Evolutionary conservation across 2,888 invertebrate species (phyloP).

Genomic region (Xestoiulus laeticollis): DNA sequence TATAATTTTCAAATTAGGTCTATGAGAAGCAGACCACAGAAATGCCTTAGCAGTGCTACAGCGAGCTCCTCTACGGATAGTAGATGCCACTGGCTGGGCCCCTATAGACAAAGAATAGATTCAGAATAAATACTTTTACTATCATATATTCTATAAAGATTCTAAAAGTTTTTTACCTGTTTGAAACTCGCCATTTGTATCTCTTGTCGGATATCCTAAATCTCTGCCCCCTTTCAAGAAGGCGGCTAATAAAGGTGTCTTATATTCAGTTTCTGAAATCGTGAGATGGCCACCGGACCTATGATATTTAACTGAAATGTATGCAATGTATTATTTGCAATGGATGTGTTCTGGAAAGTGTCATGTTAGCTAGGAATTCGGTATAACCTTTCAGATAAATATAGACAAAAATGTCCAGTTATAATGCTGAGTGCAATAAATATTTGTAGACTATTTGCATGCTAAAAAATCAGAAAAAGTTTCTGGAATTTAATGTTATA

Average conservation of each 20-base stretch:
- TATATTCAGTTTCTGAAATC: constrained; percentile 57
- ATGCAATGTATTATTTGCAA: neutral
- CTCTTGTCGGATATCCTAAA: constrained; percentile 58
- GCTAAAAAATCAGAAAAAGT: no score
- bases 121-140: neutral
- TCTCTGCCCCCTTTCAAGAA: constrained; percentile 57
- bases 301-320: constrained; percentile 57
- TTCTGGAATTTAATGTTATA: no score
- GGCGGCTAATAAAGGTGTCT: constrained; percentile 57
- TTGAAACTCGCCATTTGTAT: constrained; percentile 58
- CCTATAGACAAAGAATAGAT: neutral
- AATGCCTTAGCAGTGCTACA: constrained; percentile 48
- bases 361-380: no score
- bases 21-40: neutral
- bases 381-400: no score
- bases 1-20: constrained; percentile 33
- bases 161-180: constrained; percentile 57
- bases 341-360: neutral
- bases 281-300: constrained; percentile 58
- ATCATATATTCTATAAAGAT: neutral
- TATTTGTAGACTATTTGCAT: no score
- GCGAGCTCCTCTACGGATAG: neutral
- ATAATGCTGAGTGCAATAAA: no score
- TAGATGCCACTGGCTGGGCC: neutral
- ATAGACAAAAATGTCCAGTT: no score